phyloP scores from a whole-genome alignment of 2,797 vertebrate species.

The Myotis myotis region DNA sequence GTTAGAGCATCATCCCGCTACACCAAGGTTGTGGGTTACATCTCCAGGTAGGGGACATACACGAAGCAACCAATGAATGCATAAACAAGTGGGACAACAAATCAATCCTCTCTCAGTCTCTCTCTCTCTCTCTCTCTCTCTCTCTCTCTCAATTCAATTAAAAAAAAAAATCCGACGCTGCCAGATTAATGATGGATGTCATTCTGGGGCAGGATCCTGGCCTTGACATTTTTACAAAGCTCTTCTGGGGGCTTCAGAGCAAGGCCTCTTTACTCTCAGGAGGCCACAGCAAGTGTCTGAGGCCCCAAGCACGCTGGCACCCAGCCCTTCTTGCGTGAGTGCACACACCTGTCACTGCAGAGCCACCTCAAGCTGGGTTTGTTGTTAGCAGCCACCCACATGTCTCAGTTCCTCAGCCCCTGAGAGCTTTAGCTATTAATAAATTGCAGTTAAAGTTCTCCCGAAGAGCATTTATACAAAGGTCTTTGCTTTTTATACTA shows the following conservation, averaged over 20 bases:
- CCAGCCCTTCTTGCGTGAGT: not conserved
- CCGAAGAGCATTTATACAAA: slow-evolving; percentile 9
- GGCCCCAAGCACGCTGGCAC: too few relatives aligned
- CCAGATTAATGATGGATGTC: too few relatives aligned
- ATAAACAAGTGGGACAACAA: not conserved
- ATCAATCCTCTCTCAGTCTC: not conserved
- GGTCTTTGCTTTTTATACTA: not conserved
- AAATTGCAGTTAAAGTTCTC: not conserved
- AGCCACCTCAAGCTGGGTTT: not conserved
- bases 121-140: not conserved
- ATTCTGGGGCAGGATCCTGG: not conserved
- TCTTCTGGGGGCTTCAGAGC: not conserved
- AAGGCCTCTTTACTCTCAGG: not conserved
- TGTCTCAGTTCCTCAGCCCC: not conserved
- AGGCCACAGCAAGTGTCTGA: not conserved
- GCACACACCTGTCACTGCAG: not conserved
- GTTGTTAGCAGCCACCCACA: not conserved
- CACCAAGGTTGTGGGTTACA: not conserved
- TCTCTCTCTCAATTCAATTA: too few relatives aligned
- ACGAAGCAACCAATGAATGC: not conserved
- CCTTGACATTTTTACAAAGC: not conserved
- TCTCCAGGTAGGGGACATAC: not conserved
- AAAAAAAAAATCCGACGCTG: not conserved
- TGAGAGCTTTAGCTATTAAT: slow-evolving; percentile 8
- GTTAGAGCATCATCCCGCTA: not conserved